Conservation (phyloP, 2,797 vertebrate genomes). For the Pelobates cultripes region DNA sequence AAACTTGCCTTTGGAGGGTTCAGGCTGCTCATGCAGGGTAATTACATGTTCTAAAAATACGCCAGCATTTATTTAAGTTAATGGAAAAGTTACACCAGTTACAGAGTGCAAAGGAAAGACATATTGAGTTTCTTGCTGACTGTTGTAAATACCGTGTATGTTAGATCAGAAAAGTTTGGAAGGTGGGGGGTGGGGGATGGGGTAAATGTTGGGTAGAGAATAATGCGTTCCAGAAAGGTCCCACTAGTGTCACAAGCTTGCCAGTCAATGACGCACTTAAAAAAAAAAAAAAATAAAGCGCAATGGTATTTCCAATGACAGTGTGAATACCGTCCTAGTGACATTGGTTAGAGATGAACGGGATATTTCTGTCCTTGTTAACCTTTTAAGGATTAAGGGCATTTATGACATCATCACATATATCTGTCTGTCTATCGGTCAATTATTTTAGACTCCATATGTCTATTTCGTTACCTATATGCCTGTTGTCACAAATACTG, state of each 20-base stretch:
- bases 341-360: no score
- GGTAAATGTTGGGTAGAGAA: background rate
- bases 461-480: no score
- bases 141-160: constrained; percentile 68
- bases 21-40: constrained; percentile 70
- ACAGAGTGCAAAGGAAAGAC: constrained; percentile 61
- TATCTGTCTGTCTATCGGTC: no score
- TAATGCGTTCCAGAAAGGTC: background rate
- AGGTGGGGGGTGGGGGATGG: background rate
- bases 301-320: background rate
- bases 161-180: constrained; percentile 1
- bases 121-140: constrained; percentile 78
- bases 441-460: no score
- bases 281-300: background rate
- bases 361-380: no score
- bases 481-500: no score
- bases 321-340: background rate
- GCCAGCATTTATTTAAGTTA: constrained; percentile 75
- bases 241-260: background rate
- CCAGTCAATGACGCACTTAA: background rate
- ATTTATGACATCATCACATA: no score
- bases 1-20: constrained; percentile 35
- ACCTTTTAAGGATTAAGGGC: no score
- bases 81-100: constrained; percentile 69
- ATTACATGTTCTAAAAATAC: constrained; percentile 80